Conservation (phyloP, 2,113 vertebrate genomes). For the Phalacrocorax carbo region DNA sequence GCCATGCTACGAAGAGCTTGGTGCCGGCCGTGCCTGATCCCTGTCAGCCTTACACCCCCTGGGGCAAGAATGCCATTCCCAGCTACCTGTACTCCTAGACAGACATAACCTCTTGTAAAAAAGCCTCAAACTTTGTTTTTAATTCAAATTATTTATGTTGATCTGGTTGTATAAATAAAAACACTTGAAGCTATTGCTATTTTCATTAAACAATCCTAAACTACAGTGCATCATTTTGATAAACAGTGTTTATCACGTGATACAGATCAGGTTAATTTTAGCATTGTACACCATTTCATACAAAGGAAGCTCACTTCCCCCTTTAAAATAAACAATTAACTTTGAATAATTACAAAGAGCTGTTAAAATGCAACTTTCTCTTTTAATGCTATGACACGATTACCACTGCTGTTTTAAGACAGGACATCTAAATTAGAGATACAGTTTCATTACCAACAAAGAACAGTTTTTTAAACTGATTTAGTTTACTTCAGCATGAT, state of each 20-base stretch:
- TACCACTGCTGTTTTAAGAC: background rate
- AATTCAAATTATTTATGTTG: background rate
- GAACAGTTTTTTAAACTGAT: background rate
- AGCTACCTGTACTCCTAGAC: background rate
- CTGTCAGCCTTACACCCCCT: background rate
- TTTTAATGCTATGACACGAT: background rate
- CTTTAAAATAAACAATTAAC: background rate
- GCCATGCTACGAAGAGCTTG: accelerated
- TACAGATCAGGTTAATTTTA: background rate
- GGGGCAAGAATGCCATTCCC: background rate
- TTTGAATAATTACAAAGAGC: background rate
- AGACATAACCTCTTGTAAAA: background rate
- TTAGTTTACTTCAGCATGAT: background rate
- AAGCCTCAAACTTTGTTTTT: background rate
- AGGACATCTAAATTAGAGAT: background rate
- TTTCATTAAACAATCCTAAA: background rate
- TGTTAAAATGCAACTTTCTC: background rate
- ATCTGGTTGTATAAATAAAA: background rate
- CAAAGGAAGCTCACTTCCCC: background rate
- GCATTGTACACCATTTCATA: background rate
- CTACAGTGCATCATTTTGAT: background rate
- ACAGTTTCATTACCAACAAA: background rate
- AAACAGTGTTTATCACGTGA: background rate
- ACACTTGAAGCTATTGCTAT: background rate
- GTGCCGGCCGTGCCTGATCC: background rate